Base-by-base conservation (phyloP, 1,140 invertebrate genomes). In the Gryllus bimaculatus region DNA sequence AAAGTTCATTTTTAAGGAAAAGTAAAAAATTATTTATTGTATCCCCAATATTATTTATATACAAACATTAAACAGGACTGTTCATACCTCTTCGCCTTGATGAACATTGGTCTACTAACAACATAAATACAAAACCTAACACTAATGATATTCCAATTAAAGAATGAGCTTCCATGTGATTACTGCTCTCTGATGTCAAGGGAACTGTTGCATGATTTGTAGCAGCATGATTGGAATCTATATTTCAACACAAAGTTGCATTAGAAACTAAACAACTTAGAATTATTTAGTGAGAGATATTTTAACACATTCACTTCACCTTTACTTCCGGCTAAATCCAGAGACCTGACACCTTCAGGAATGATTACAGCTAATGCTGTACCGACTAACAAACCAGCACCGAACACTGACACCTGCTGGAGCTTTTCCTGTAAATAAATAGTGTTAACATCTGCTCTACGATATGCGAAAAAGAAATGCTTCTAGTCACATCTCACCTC, bases 301-400 rank as follows among this genome's bases (percentile, higher is more conserved):
- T 74, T 74, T 74, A 75, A 75, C 75, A 75, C 47, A 5, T 26
- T 12, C 7, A 75, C 75, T 47, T 10, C 7, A 66, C 54, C 54
- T 13, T 10, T 66, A 66, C 18, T 66, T 66, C 54, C 76, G n/a
- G 15, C 47, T 12, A 75, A 48, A 73, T 79, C 47, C 47, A 99
- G 86, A 6, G 96, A 93, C 81, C 96, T 89, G 48, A 99, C 94
- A 54, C 98, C 98, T 89, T 99, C 98, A 0, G 98, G 98, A 83
- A 99, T 99, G 75, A 99, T 99, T 0, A 99, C 97, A 80, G 96
- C 94, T 76, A 99, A 86, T 0, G 98, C 97, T 79, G 98, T 99
- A 7, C 98, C 98, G 74, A 99, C 96, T n/a, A 99, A 88, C 10
- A 99, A 88, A 47, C 98, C 98, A 76, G 98, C 97, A 76, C 98